Evolutionary conservation across 2,888 invertebrate genomes (phyloP).

Genomic region (Ennomos fuscantarius): DNA sequence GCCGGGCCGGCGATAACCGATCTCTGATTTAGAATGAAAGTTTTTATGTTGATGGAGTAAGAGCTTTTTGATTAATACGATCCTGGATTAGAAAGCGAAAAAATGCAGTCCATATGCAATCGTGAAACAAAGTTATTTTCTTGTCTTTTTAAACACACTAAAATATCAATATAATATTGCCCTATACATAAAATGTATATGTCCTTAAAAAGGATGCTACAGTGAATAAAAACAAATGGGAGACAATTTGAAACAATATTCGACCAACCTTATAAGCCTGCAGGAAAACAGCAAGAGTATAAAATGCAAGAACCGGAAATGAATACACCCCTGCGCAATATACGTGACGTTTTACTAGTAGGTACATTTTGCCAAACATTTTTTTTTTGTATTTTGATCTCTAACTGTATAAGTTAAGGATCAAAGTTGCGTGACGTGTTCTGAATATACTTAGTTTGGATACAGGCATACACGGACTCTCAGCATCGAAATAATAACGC

Average conservation of each 20-base stretch:
- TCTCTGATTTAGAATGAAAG: neutral
- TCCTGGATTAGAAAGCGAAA: too few relatives aligned
- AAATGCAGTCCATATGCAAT: too few relatives aligned
- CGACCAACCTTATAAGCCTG: constrained; percentile 56
- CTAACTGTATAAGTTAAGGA: constrained; percentile 2
- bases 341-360: constrained; percentile 15
- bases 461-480: constrained; percentile 1
- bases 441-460: neutral
- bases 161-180: too few relatives aligned
- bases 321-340: constrained; percentile 63
- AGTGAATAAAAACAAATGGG: constrained; percentile 7
- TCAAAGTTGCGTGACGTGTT: constrained; percentile 4
- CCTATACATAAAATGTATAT: too few relatives aligned
- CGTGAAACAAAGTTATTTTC: too few relatives aligned
- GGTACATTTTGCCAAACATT: constrained; percentile 1
- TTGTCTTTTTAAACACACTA: too few relatives aligned
- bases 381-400: constrained; percentile 5
- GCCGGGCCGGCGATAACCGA: constrained; percentile 48
- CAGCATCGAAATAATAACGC: constrained; percentile 7
- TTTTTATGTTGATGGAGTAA: too few relatives aligned
- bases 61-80: too few relatives aligned
- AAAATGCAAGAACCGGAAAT: constrained; percentile 79
- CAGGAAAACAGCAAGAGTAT: constrained; percentile 60
- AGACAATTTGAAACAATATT: constrained; percentile 12
- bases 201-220: neutral